A percentile compares a stretch with the other conserved stretches of the same genome.
Conservation (phyloP, 2,113 vertebrate species). For the Carassius auratus region DNA sequence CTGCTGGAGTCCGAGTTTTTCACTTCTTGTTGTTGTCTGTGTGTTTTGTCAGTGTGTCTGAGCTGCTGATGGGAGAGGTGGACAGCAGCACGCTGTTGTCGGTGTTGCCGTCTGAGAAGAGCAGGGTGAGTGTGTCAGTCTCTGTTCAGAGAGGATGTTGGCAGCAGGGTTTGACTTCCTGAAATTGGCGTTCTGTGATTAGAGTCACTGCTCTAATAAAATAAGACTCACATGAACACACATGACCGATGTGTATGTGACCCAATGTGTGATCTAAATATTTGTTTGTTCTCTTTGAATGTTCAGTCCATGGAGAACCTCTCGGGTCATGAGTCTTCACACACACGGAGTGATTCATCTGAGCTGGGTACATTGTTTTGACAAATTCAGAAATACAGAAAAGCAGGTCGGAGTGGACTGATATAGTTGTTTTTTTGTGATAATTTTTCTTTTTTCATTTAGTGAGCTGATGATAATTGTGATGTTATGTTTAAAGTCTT, state of each 20-base stretch:
- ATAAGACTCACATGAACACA: not conserved
- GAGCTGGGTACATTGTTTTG: conserved; percentile 46
- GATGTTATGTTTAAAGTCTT: too few species aligned
- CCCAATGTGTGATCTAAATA: not conserved
- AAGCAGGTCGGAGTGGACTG: not conserved
- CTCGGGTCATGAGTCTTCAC: conserved; percentile 62
- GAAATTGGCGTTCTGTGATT: too few species aligned
- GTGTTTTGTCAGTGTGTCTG: conserved; percentile 81
- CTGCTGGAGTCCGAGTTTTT: not conserved
- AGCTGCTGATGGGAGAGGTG: conserved; percentile 95
- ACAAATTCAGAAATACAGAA: not conserved
- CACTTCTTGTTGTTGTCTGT: not conserved
- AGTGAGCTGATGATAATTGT: too few species aligned
- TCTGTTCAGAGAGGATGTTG: not conserved
- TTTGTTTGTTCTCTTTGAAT: not conserved
- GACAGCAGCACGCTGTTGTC: conserved; percentile 94
- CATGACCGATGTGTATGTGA: not conserved
- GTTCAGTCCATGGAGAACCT: conserved; percentile 89
- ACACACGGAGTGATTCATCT: conserved; percentile 43
- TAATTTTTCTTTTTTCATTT: too few species aligned
- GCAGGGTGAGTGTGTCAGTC: conserved; percentile 82
- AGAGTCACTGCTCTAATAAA: too few species aligned
- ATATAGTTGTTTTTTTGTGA: not conserved
- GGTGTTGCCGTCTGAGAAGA: conserved; percentile 86
- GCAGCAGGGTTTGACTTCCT: conserved; percentile 21